phyloP scores from a whole-genome alignment of 2,888 invertebrate genomes.

The Noctua janthe region DNA sequence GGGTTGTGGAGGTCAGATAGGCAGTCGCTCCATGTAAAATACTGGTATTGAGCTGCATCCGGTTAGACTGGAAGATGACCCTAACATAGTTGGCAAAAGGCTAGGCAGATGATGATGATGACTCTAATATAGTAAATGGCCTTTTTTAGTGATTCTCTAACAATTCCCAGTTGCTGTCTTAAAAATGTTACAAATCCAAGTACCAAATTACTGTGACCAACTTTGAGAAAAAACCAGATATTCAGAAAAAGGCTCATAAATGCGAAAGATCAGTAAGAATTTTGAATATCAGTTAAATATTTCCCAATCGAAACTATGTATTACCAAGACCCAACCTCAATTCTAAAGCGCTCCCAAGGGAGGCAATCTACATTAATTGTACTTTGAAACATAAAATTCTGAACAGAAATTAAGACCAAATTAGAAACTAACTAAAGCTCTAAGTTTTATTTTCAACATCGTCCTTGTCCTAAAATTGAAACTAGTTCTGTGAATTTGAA shows the following conservation, averaged over 20 bases:
- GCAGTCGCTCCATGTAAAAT: no score
- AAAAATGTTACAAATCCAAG: background rate
- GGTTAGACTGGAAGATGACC: no score
- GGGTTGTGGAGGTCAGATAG: no score
- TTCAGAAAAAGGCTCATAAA: background rate
- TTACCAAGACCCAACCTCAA: constrained; percentile 14
- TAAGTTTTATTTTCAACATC: constrained; percentile 44
- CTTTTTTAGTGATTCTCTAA: background rate
- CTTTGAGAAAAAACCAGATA: background rate
- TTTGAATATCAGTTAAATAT: background rate
- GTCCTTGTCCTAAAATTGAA: constrained; percentile 51
- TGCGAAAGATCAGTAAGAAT: background rate
- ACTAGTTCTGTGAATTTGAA: constrained; percentile 57
- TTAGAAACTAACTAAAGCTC: constrained; percentile 40
- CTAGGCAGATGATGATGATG: no score
- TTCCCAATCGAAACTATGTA: background rate
- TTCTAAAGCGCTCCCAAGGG: constrained; percentile 6
- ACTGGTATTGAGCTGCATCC: no score
- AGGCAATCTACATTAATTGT: constrained; percentile 33
- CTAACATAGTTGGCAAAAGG: no score
- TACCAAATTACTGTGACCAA: background rate
- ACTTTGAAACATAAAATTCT: constrained; percentile 25
- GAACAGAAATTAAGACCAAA: constrained; percentile 46
- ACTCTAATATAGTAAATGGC: no score
- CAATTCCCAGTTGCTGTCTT: background rate